Evolutionary conservation across 2,888 invertebrate species (phyloP).

Genomic region (Bombylius discolor): DNA sequence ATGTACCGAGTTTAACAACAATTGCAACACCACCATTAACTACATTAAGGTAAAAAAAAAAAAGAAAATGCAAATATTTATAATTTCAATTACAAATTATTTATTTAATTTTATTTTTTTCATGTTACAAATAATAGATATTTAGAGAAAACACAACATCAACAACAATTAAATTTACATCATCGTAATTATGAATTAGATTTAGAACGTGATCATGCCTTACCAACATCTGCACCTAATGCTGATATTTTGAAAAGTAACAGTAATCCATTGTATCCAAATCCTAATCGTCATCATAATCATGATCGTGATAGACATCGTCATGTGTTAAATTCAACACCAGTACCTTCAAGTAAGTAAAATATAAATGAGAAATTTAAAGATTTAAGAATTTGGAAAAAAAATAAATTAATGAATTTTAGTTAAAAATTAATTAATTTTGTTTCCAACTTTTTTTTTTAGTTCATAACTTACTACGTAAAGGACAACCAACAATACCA

Average conservation of each 20-base stretch:
- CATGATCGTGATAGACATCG: constrained; percentile 31
- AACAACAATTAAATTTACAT: constrained; percentile 29
- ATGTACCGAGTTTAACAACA: constrained; percentile 47
- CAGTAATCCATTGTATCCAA: constrained; percentile 61
- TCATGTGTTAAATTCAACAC: constrained; percentile 31
- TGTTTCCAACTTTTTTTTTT: constrained; percentile 9
- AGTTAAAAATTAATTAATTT: background rate
- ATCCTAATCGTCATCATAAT: constrained; percentile 47
- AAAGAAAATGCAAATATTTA: background rate
- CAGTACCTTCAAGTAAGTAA: constrained; percentile 30
- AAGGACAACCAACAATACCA: constrained; percentile 45
- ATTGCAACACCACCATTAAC: constrained; percentile 49
- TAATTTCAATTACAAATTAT: background rate
- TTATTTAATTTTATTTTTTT: constrained; percentile 3
- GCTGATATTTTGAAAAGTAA: constrained; percentile 67
- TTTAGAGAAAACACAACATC: constrained; percentile 27
- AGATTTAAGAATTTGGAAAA: background rate
- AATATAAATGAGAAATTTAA: background rate
- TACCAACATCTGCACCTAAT: constrained; percentile 62
- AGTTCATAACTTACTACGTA: constrained; percentile 45
- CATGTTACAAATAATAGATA: constrained; percentile 20
- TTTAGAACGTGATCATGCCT: constrained; percentile 57
- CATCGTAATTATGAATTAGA: constrained; percentile 49
- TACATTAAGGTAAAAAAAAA: constrained; percentile 37
- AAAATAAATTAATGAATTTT: background rate